Evolutionary conservation across 2,797 vertebrate species (phyloP), one percentile per base, ranked within the genome.

Genomic region (Catamblyrhynchus diadema): DNA sequence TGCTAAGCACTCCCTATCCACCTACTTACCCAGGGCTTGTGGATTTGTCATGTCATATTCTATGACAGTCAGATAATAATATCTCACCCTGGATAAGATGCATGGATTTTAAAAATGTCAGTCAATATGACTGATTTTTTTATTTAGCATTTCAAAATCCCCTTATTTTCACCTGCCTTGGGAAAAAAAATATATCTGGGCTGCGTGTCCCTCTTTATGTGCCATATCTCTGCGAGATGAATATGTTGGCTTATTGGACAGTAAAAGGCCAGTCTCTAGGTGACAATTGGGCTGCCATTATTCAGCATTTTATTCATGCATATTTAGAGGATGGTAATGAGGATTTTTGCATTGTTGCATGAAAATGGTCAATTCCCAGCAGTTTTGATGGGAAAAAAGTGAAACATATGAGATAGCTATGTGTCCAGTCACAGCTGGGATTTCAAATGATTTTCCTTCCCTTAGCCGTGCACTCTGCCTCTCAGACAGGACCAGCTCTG

Each of bases 291-390:
- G 98, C 97, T 98, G 98, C 98, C 98, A 98, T 98, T 99, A 98
- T 98, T 98, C 98, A 98, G 98, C 98, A 97, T 98, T 99, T 98
- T 98, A 99, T 99, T 99, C 99, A 99, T 99, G 99, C 99, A 99
- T 99, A 99, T 99, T 99, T 99, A 99, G 98, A 96, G 97, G 98
- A 99, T 99, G 99, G 98, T 99, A 99, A 99, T 99, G 98, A 99
- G 98, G 35, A 73, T 97, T 98, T 99, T 99, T 99, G 99, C 99
- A 99, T 99, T 99, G 99, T 99, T 99, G 99, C 99, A 99, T 98
- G 98, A 99, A 99, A 99, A 99, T 98, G 98, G 98, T 97, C 98
- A 97, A 98, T 98, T 98, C 98, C 98, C 98, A 95, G 97, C 98
- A 97, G 98, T 97, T 96, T 95, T 96, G 97, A 98, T 93, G 96